Conservation (phyloP, 2,888 invertebrate genomes). For the Seira musarum region DNA sequence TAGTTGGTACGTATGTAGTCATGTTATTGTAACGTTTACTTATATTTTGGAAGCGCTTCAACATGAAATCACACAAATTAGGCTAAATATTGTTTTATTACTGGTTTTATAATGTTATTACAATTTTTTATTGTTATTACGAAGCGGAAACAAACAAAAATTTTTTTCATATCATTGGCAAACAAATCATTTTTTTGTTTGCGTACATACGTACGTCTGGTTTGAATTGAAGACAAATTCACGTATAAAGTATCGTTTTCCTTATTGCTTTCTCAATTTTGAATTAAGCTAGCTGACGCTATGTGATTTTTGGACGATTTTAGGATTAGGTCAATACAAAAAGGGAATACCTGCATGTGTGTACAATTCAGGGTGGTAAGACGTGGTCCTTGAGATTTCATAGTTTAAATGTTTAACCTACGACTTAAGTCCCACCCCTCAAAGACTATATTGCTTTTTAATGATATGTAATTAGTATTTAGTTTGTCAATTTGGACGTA, state of each 20-base stretch:
- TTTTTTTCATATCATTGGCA: slow-evolving; percentile 6
- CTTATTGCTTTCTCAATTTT: slow-evolving; percentile 5
- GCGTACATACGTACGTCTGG: background rate
- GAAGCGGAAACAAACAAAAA: slow-evolving; percentile 8
- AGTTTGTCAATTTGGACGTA: no score
- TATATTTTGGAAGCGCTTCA: slow-evolving; percentile 28
- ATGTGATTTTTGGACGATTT: no score
- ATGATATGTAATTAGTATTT: no score
- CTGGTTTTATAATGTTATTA: background rate
- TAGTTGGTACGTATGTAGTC: background rate
- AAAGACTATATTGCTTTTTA: no score
- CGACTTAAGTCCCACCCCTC: no score
- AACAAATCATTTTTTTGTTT: background rate
- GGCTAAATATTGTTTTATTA: slow-evolving; percentile 42
- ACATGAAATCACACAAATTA: slow-evolving; percentile 34
- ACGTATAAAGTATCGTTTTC: background rate
- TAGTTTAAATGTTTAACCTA: no score
- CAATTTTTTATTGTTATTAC: background rate
- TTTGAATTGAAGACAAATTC: background rate
- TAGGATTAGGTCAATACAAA: no score
- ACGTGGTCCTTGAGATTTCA: no score
- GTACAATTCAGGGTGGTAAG: no score
- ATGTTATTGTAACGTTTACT: background rate
- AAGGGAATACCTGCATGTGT: no score
- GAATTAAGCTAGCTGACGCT: no score